Evolutionary conservation across 1,140 invertebrate species (phyloP).

Genomic region (Gryon sp.): DNA sequence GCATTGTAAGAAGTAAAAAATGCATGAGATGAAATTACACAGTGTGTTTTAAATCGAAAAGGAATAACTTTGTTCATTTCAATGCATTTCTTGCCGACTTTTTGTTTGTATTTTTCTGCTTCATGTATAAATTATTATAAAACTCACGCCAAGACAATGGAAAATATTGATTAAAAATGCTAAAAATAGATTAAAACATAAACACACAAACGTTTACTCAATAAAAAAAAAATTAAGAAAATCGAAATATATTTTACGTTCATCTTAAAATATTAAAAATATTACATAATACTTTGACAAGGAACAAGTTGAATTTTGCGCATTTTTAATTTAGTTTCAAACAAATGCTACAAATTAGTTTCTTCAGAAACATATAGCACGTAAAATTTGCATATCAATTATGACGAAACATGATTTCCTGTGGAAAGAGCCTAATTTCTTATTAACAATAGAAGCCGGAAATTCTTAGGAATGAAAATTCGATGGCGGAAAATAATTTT

Average conservation of each 20-base stretch:
- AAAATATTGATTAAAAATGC: conserved; percentile 8
- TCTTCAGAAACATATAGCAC: not conserved
- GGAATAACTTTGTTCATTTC: conserved; percentile 45
- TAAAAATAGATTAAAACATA: too few species aligned
- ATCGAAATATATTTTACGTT: too few species aligned
- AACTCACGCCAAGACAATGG: not conserved
- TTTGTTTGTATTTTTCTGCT: conserved; percentile 12
- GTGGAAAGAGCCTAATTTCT: conserved; percentile 16
- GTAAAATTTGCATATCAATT: conserved; percentile 52
- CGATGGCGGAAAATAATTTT: conserved; percentile 35
- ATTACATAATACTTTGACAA: too few species aligned
- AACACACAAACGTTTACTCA: too few species aligned
- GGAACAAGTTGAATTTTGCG: too few species aligned
- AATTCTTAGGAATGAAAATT: conserved; percentile 20
- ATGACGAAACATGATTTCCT: conserved; percentile 24
- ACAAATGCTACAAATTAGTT: too few species aligned
- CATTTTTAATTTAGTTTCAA: too few species aligned
- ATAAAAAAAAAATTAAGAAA: too few species aligned
- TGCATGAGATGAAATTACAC: conserved; percentile 23
- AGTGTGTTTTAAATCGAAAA: conserved; percentile 31
- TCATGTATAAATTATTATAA: conserved; percentile 20
- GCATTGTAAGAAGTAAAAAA: conserved; percentile 45
- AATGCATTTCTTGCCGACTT: conserved; percentile 17
- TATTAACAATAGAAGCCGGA: conserved; percentile 26
- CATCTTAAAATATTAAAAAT: too few species aligned